Conservation (phyloP, 2,888 invertebrate species). For the Hoplodrina blanda region DNA sequence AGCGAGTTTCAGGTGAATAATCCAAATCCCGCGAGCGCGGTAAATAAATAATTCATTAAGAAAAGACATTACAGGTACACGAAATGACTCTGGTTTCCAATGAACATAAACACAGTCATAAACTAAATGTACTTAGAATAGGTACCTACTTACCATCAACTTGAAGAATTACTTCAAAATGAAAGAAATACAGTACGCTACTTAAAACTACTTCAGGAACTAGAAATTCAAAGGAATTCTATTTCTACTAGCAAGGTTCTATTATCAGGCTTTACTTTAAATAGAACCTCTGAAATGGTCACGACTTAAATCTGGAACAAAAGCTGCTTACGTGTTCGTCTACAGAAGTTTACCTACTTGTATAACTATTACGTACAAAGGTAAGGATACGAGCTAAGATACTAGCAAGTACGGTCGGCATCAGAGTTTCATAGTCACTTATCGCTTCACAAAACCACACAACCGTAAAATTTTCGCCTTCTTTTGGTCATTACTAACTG, state of each 20-base stretch:
- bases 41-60: too few relatives aligned
- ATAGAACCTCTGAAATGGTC: constrained; percentile 17
- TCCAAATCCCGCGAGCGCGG: too few relatives aligned
- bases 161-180: background rate
- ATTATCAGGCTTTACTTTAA: constrained; percentile 9
- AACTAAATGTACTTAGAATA: too few relatives aligned
- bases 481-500: too few relatives aligned
- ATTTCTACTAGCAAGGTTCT: constrained; percentile 10
- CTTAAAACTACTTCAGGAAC: background rate
- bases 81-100: too few relatives aligned
- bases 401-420: background rate
- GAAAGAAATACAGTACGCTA: background rate
- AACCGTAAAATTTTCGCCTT: too few relatives aligned
- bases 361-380: background rate
- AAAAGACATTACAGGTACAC: too few relatives aligned
- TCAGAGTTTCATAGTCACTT: background rate
- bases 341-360: constrained; percentile 9
- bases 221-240: background rate
- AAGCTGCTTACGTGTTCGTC: constrained; percentile 43
- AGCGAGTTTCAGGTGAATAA: too few relatives aligned
- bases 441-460: too few relatives aligned
- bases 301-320: constrained; percentile 32
- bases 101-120: too few relatives aligned
- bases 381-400: background rate
- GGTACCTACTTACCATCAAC: background rate